phyloP scores from a whole-genome alignment of 1,140 invertebrate species.

The Tetramorium alpestre region DNA sequence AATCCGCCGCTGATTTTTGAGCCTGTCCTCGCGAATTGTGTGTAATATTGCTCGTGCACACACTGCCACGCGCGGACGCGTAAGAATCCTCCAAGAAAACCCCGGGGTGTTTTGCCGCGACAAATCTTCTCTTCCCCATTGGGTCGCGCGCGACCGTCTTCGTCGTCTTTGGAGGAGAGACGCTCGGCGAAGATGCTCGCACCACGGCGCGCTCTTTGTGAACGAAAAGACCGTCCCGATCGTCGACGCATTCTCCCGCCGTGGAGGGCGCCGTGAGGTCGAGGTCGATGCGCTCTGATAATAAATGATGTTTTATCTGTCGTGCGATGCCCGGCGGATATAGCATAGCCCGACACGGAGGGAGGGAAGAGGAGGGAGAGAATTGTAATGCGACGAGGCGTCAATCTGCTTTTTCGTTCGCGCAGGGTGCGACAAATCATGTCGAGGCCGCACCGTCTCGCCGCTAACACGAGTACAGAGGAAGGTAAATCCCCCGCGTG shows the following conservation, averaged over 20 bases:
- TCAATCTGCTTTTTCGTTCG: slow-evolving; percentile 68
- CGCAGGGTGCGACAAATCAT: slow-evolving; percentile 65
- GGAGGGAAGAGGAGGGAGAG: neutral
- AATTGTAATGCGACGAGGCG: slow-evolving; percentile 56
- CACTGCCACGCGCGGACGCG: slow-evolving; percentile 27
- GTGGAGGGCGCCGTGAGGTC: slow-evolving; percentile 10
- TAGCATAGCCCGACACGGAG: slow-evolving; percentile 21
- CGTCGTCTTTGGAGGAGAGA: neutral
- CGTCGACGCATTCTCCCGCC: neutral
- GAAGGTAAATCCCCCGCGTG: slow-evolving; percentile 52
- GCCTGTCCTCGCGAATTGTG: slow-evolving; percentile 42
- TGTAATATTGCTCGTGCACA: slow-evolving; percentile 50
- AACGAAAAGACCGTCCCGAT: neutral
- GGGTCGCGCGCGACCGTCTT: slow-evolving; percentile 18
- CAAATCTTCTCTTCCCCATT: neutral
- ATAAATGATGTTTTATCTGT: slow-evolving; percentile 61
- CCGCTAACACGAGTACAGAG: slow-evolving; percentile 3
- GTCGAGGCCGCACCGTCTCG: slow-evolving; percentile 14
- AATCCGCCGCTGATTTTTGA: slow-evolving; percentile 17
- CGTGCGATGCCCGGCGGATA: slow-evolving; percentile 47
- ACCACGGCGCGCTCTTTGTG: slow-evolving; percentile 4
- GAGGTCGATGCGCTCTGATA: slow-evolving; percentile 51
- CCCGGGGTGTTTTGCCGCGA: too few species aligned
- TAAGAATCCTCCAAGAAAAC: neutral
- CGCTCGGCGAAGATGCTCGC: neutral